Conservation (phyloP, 2,888 invertebrate species). For the Beris morrisii region DNA sequence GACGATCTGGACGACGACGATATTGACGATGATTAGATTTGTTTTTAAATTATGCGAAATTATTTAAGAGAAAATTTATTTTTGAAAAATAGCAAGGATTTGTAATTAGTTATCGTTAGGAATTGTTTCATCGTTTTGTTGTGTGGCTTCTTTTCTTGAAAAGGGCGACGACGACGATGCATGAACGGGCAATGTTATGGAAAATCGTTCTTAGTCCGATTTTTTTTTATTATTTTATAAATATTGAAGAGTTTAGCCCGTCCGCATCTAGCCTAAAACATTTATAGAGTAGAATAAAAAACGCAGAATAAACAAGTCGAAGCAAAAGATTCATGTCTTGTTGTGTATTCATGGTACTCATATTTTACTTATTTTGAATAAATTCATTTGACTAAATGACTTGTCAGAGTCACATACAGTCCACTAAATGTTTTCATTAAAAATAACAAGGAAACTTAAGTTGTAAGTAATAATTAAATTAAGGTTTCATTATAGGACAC, state of each 20-base stretch:
- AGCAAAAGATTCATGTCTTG: too few species aligned
- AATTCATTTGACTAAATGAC: too few species aligned
- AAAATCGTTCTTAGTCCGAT: too few species aligned
- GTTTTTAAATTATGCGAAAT: not conserved
- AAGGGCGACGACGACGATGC: too few species aligned
- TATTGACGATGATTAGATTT: conserved; percentile 27
- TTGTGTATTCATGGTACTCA: too few species aligned
- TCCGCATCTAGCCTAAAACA: not conserved
- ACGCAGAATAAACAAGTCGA: too few species aligned
- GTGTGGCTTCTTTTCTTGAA: too few species aligned
- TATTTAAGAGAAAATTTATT: not conserved
- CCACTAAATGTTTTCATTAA: too few species aligned
- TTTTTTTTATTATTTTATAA: not conserved
- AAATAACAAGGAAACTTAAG: too few species aligned
- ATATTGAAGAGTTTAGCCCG: not conserved
- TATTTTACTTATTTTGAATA: too few species aligned
- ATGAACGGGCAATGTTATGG: too few species aligned
- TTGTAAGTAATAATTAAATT: conserved; percentile 6
- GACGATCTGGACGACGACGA: conserved; percentile 38
- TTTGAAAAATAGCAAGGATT: not conserved
- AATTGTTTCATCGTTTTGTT: not conserved
- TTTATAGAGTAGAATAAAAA: not conserved
- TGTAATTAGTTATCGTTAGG: conserved; percentile 1
- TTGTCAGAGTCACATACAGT: too few species aligned
- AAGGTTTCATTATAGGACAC: conserved; percentile 26